These are phyloP conservation scores for Lepidostoma basale DNA, from an alignment of 1,140 invertebrate genomes.

Conservation along the genomic window DNA sequence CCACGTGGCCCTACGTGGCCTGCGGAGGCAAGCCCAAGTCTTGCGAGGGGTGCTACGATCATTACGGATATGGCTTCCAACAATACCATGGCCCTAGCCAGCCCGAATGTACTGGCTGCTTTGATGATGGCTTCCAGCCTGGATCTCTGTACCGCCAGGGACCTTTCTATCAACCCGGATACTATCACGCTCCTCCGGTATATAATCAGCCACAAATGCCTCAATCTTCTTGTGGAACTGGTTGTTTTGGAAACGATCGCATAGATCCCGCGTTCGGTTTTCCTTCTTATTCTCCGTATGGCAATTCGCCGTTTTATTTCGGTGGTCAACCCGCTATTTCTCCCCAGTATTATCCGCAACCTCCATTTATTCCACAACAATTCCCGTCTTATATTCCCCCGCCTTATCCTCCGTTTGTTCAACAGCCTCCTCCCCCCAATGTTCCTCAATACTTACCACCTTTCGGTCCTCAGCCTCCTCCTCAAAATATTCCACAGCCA, in stretches of 20 bases:
- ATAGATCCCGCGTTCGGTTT: slow-evolving; percentile 39
- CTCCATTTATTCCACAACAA: background rate
- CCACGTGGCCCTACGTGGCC: slow-evolving; percentile 39
- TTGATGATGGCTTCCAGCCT: slow-evolving; percentile 39
- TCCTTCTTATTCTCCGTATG: slow-evolving; percentile 37
- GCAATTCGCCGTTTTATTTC: background rate
- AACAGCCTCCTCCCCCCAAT: too few species aligned
- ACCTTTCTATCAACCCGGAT: slow-evolving; percentile 39
- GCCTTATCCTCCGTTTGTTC: background rate
- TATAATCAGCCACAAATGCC: background rate
- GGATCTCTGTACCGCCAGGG: slow-evolving; percentile 40
- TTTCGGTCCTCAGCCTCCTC: too few species aligned
- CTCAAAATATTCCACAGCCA: too few species aligned
- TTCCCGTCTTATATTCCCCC: background rate
- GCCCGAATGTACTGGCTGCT: slow-evolving; percentile 39
- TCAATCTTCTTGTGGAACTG: slow-evolving; percentile 2
- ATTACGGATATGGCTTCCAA: slow-evolving; percentile 41
- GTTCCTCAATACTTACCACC: too few species aligned
- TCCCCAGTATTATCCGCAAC: background rate
- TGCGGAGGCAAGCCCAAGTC: slow-evolving; percentile 24
- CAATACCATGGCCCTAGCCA: slow-evolving; percentile 24
- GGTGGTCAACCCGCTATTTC: background rate
- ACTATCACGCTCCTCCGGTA: slow-evolving; percentile 41
- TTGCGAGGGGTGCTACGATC: slow-evolving; percentile 45
- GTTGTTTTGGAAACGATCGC: slow-evolving; percentile 39